Percentiles rank a stretch among this genome's conserved stretches.
These are phyloP conservation scores for Vanacampus margaritifer DNA, from an alignment of 2,113 vertebrate species.

Conservation along the genomic window DNA sequence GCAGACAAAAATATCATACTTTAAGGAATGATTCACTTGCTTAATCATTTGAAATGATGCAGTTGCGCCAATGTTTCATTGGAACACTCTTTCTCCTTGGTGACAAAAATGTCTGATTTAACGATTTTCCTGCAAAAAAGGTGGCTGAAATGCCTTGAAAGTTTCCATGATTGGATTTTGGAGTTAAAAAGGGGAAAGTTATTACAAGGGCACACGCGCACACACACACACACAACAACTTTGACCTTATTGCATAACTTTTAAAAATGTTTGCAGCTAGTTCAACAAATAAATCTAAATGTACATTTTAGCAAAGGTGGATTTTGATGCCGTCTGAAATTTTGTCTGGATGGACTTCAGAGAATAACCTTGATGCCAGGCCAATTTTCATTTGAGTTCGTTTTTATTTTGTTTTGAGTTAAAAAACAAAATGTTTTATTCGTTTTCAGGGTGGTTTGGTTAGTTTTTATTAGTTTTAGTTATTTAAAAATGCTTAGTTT, in stretches of 20 bases:
- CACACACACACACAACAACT: neutral
- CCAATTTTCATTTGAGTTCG: too few species aligned
- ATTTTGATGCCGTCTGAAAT: neutral
- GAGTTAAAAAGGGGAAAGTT: conserved; percentile 4
- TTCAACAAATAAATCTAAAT: neutral
- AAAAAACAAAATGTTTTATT: too few species aligned
- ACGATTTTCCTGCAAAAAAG: neutral
- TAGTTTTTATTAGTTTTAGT: too few species aligned
- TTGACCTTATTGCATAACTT: neutral
- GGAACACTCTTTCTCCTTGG: conserved; percentile 15
- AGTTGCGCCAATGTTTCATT: neutral
- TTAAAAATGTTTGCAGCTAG: neutral
- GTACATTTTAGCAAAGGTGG: neutral
- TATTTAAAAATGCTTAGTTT: too few species aligned
- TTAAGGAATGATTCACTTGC: conserved; percentile 47
- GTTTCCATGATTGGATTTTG: conserved; percentile 34
- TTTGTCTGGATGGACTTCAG: too few species aligned
- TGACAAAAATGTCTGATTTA: conserved; percentile 15
- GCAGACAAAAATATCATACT: conserved; percentile 58
- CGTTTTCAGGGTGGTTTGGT: too few species aligned
- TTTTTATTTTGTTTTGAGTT: too few species aligned
- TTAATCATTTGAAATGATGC: neutral
- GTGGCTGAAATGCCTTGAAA: conserved; percentile 37
- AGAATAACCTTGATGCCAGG: too few species aligned
- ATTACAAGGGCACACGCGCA: neutral